A percentile compares a stretch with the other conserved stretches of the same genome.
These are phyloP conservation scores for Poicephalus meyeri DNA, from an alignment of 2,113 vertebrate species.

Conservation along the genomic window DNA sequence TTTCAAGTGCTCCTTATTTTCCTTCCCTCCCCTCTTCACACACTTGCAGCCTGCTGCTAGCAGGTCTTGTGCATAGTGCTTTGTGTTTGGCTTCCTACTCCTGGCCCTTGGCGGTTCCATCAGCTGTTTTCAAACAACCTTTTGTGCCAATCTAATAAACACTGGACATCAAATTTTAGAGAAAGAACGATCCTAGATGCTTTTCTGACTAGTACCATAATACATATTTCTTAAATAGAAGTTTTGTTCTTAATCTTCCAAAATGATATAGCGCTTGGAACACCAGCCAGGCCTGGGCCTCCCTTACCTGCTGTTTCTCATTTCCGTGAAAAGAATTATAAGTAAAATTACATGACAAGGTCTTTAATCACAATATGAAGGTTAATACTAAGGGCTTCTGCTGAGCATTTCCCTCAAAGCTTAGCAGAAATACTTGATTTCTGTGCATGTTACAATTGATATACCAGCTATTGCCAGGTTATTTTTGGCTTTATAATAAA, in stretches of 20 bases:
- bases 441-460: background rate
- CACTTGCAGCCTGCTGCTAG: background rate
- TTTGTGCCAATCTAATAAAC: background rate
- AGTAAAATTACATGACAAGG: background rate
- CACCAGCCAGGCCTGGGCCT: background rate
- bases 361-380: background rate
- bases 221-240: background rate
- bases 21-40: background rate
- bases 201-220: constrained; percentile 26
- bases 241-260: constrained; percentile 46
- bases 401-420: background rate
- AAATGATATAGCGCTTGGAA: constrained; percentile 20
- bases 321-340: background rate
- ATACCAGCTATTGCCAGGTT: background rate
- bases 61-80: background rate
- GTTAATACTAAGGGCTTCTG: background rate
- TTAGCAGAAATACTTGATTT: background rate
- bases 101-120: background rate
- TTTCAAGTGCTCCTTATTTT: background rate
- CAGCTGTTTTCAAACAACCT: background rate
- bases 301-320: background rate
- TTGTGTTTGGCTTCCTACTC: background rate
- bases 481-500: background rate
- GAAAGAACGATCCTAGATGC: background rate
- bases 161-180: constrained; percentile 14